Evolutionary conservation across 2,888 invertebrate species (phyloP), one percentile per base, ranked within the genome.

Genomic region (Bimastos eiseni): DNA sequence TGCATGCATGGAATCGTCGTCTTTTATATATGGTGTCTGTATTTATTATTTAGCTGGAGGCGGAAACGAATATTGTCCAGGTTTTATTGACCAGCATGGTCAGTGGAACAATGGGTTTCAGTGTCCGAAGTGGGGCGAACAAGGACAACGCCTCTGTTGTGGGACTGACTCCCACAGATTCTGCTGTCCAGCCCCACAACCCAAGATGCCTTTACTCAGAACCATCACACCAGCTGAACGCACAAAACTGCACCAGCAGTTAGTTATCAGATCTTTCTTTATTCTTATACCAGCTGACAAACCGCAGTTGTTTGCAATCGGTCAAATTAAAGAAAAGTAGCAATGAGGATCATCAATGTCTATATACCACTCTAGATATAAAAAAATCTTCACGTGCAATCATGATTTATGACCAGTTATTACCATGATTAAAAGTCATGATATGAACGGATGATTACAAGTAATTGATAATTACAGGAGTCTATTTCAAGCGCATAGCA

Each of bases 21-120:
- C 11, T 49, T 30, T n/a, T 70, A n/a, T 17, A 17, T 30, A 30
- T 70, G n/a, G 13, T n/a, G 70, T n/a, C n/a, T 70, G 70, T 17
- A n/a, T 30, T 86, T 1, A 4, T 37, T 86, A 11, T 36, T 34
- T 84, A 15, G 86, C 86, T 24, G 37, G 34, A 33, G 34, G 86
- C 24, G 24, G 37, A 36, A 86, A 34, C 86, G 86, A 86, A 24
- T 90, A 91, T 84, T 93, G 93, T 83, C 92, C 92, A 17, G 93
- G 93, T 17, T 92, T 90, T 89, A 89, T 91, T 36, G 93, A 93
- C 89, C 91, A 91, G 83, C 91, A 92, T 86, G 92, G 92, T 19
- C 90, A 90, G 19, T 93, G 93, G 93, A 93, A 93, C 90, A 93
- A 92, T 88, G 92, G 92, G 33, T 92, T 92, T 91, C 55, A 91